phyloP scores from a whole-genome alignment of 2,113 vertebrate species.

The Platysteira castanea region DNA sequence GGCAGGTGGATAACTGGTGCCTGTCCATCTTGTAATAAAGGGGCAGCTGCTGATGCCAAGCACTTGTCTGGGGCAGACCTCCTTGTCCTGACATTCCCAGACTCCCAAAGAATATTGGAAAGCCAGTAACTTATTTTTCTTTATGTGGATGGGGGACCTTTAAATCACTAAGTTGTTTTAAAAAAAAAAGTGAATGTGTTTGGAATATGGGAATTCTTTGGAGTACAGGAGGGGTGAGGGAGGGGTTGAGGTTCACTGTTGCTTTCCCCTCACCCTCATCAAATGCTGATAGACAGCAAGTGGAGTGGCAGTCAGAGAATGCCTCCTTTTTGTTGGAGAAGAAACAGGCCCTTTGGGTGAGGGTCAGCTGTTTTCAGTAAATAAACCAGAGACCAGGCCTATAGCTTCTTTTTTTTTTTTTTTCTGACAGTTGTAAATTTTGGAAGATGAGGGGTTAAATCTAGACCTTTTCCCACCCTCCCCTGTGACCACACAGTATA shows the following conservation, averaged over 20 bases:
- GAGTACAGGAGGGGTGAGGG: not conserved
- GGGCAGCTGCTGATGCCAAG: slow-evolving; percentile 66
- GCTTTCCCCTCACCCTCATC: slow-evolving; percentile 33
- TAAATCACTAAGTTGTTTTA: slow-evolving; percentile 46
- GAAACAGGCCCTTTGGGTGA: slow-evolving; percentile 25
- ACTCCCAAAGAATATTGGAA: slow-evolving; percentile 71
- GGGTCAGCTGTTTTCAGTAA: slow-evolving; percentile 48
- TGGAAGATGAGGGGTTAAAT: slow-evolving; percentile 67
- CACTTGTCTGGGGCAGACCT: slow-evolving; percentile 66
- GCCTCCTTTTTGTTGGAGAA: slow-evolving; percentile 12
- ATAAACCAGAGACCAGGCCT: slow-evolving; percentile 65
- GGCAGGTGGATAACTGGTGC: slow-evolving; percentile 69
- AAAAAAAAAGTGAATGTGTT: not conserved
- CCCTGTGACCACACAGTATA: slow-evolving; percentile 66
- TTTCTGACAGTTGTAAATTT: slow-evolving; percentile 81
- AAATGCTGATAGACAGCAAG: slow-evolving; percentile 1
- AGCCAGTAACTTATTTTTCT: slow-evolving; percentile 71
- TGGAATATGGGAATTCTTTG: slow-evolving; percentile 20
- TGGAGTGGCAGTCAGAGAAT: not conserved
- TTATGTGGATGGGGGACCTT: slow-evolving; percentile 55
- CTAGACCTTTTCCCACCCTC: slow-evolving; percentile 38
- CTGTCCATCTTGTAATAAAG: slow-evolving; percentile 55
- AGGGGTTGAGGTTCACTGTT: not conserved
- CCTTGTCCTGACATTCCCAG: slow-evolving; percentile 63
- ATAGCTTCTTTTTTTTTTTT: not conserved